Evolutionary conservation across 2,888 invertebrate species (phyloP).

Genomic region (Erpobdella octoculata): DNA sequence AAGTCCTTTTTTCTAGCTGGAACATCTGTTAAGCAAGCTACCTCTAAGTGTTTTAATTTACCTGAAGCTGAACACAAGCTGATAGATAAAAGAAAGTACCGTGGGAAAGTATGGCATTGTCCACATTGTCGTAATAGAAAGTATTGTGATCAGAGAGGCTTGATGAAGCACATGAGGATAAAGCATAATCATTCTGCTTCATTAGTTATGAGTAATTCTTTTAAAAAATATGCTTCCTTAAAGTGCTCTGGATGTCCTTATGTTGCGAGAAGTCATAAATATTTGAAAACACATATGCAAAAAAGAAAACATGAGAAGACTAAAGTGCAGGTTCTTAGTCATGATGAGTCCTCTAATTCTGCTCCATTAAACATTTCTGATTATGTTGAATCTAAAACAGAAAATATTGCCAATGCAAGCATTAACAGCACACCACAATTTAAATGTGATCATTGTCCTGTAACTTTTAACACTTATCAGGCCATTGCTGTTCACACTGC

Average conservation of each 20-base stretch:
- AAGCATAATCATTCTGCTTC: constrained; percentile 1
- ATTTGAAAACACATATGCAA: constrained; percentile 4
- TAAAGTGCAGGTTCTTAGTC: too few species aligned
- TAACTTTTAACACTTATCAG: constrained; percentile 1
- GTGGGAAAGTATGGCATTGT: constrained; percentile 3
- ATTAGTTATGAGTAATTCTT: not conserved
- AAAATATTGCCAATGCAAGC: not conserved
- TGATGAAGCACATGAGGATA: constrained; percentile 12
- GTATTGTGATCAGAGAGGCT: constrained; percentile 1
- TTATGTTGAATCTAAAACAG: too few species aligned
- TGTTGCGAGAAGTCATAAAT: constrained; percentile 1
- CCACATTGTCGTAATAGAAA: not conserved
- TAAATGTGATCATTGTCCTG: constrained; percentile 1
- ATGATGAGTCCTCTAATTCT: not conserved
- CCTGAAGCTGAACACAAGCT: too few species aligned
- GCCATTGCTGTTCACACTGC: constrained; percentile 4
- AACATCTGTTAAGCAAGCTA: not conserved
- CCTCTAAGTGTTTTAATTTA: too few species aligned
- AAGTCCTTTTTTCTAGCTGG: not conserved
- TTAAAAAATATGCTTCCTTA: not conserved
- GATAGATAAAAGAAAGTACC: too few species aligned
- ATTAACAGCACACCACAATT: not conserved
- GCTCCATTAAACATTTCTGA: not conserved
- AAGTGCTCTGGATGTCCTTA: constrained; percentile 5
- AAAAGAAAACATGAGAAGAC: constrained; percentile 13